Base-by-base conservation (phyloP, 2,113 vertebrate species). In the Heterochromis multidens region DNA sequence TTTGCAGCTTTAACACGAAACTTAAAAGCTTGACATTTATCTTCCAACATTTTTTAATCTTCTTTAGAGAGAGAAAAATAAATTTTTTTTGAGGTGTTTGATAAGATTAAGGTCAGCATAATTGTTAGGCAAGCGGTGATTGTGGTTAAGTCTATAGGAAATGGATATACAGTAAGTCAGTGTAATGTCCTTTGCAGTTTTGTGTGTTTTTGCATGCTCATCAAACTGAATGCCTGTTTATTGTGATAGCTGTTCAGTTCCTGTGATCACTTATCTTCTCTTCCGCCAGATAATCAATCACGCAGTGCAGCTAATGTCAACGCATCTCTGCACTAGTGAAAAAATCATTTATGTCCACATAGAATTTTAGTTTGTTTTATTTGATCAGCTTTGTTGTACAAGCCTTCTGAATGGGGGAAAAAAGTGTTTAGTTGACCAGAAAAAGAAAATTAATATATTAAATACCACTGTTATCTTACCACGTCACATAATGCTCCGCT, bases 401-500 rank as follows among this genome's bases (percentile, higher is more conserved):
- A 7, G 19, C 27, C 2, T 74, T 54, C 11, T 74, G 13, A 49
- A 74, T 54, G 70, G 27, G 11, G 29, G 27, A 3, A 29, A 46
- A 29, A 29, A 11, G 11, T 31, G 27, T 74, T 74, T 74, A 74
- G 46, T 2, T 81, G 2, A 80, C 52, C 37, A 54, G 70, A 90
- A 78, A 29, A 84, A 65, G 37, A 72, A 74, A 46, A 11, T 12
- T 40, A 70, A 25, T 61, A 1, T 19, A 13, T 79, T 31, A 89
- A 88, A 92, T 86, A 79, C 87, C 54, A 37, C 52, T 9, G 81
- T 85, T 90, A 91, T 90, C 82, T 85, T 60, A 49, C 81, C 85
- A 72, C 86, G 89, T 91, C 89, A 91, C 88, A 88, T 83, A 89
- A 93, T 92, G 86, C 88, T 76, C 72, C 82, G 35, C 77, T 81